Base-by-base conservation (phyloP, 2,888 invertebrate species). In the Panopea generosa region DNA sequence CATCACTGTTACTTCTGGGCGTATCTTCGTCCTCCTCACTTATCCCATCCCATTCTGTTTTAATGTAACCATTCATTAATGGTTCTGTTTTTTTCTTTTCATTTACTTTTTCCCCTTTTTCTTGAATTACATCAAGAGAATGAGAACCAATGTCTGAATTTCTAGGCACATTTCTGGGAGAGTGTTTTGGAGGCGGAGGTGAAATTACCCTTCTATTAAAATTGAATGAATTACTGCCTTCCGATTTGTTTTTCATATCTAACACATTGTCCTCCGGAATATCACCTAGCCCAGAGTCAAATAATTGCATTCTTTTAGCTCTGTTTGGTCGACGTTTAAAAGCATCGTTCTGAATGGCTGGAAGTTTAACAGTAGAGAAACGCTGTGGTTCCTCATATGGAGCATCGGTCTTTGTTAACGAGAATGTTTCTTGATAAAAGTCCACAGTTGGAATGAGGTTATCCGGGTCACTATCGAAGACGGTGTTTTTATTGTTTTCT, bases 241-340 rank as follows among this genome's bases (percentile, higher is more conserved):
- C 55, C 16, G 3, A 20, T 26, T 11, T 38, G 22, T 43, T 50
- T n/a, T 62, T 43, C 2, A 68, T 65, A 9, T 76, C 59, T 2
- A 84, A 45, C 16, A 80, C 60, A 50, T 77, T 69, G 63, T 85
- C 84, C 68, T 85, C 85, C 24, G 85, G 85, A 38, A 85, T 84
- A 27, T 69, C 78, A 20, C 74, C 81, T 3, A 84, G 57, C 29
- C 65, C 78, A 1, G 84, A 76, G 62, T 77, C 73, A 3, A 76
- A 66, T 16, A 85, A 65, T 66, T 65, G 76, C 85, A 85, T 85
- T 50, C 85, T 45, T 73, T 84, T 85, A 4, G 82, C 85, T 22
- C 85, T 66, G 16, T 74, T 73, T n/a, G 85, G 85, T 65, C 84
- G 67, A 1, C 67, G 67, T 45, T 69, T 72, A 14, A 85, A 62